Evolutionary conservation across 2,888 invertebrate genomes (phyloP).

Genomic region (Drosophila emarginata): DNA sequence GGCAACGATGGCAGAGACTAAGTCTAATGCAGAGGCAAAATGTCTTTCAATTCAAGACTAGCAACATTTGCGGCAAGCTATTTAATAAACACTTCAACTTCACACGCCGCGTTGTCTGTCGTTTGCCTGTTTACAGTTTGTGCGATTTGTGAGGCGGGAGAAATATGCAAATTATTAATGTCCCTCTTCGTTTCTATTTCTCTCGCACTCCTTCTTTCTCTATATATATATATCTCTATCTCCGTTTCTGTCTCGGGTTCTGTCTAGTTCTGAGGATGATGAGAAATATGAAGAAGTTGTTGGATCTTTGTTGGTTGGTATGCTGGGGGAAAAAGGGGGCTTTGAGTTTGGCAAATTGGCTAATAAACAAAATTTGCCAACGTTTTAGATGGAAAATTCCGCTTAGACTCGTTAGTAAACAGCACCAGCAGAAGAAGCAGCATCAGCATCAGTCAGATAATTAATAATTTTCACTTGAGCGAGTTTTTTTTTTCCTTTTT

Average conservation of each 20-base stretch:
- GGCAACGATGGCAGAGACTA: conserved; percentile 10
- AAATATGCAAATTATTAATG: conserved; percentile 55
- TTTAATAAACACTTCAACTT: conserved; percentile 74
- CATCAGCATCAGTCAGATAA: conserved; percentile 49
- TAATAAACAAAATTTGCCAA: conserved; percentile 52
- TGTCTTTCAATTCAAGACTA: conserved; percentile 36
- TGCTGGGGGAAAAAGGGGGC: conserved; percentile 1
- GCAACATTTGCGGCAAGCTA: conserved; percentile 61
- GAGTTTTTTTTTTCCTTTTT: conserved; percentile 25
- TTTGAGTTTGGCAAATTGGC: conserved; percentile 41
- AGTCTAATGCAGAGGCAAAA: conserved; percentile 24
- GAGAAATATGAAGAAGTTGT: background rate
- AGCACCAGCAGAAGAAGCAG: background rate
- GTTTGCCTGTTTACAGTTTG: conserved; percentile 33
- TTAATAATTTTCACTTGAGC: conserved; percentile 63
- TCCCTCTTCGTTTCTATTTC: no score
- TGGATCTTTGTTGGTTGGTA: background rate
- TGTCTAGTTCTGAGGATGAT: background rate
- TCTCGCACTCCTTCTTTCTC: background rate
- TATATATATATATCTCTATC: background rate
- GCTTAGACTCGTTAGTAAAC: conserved; percentile 25
- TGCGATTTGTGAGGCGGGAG: conserved; percentile 15
- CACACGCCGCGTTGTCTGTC: conserved; percentile 45
- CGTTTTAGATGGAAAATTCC: conserved; percentile 30
- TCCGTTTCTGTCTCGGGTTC: background rate